Conservation (phyloP, 2,113 vertebrate genomes). For the Notothenia coriiceps region DNA sequence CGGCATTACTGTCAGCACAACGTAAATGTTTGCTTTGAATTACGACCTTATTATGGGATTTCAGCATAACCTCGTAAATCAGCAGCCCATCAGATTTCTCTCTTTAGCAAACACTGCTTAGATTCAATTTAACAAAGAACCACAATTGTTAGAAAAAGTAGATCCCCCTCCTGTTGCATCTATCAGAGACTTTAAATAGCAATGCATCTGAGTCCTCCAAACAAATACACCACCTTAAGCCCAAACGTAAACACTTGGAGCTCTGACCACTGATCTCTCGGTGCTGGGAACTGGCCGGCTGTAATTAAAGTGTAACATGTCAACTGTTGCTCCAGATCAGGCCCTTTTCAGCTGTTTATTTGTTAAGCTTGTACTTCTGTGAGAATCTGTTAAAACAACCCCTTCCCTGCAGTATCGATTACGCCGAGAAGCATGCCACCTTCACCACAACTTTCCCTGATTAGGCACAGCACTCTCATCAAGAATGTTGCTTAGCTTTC, state of each 20-base stretch:
- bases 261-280: conserved; percentile 29
- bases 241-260: conserved; percentile 48
- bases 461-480: not conserved
- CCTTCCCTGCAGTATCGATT: not conserved
- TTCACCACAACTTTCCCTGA: not conserved
- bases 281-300: conserved; percentile 15
- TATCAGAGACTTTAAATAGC: conserved; percentile 32
- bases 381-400: conserved; percentile 33
- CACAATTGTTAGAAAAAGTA: conserved; percentile 23
- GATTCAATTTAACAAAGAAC: conserved; percentile 44
- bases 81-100: conserved; percentile 39
- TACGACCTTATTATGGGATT: conserved; percentile 74
- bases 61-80: conserved; percentile 62
- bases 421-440: not conserved
- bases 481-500: not conserved
- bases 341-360: conserved; percentile 42
- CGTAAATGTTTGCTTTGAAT: conserved; percentile 79
- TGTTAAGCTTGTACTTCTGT: conserved; percentile 31
- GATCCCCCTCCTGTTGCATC: conserved; percentile 34
- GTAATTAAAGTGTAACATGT: conserved; percentile 25
- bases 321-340: conserved; percentile 26
- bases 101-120: conserved; percentile 37
- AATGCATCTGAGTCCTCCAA: conserved; percentile 41
- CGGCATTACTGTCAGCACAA: conserved; percentile 64
- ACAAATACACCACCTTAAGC: conserved; percentile 58